A percentile compares a stretch with the other conserved stretches of the same genome.
phyloP scores from a whole-genome alignment of 2,888 invertebrate species.

The Oegoconia quadripuncta region DNA sequence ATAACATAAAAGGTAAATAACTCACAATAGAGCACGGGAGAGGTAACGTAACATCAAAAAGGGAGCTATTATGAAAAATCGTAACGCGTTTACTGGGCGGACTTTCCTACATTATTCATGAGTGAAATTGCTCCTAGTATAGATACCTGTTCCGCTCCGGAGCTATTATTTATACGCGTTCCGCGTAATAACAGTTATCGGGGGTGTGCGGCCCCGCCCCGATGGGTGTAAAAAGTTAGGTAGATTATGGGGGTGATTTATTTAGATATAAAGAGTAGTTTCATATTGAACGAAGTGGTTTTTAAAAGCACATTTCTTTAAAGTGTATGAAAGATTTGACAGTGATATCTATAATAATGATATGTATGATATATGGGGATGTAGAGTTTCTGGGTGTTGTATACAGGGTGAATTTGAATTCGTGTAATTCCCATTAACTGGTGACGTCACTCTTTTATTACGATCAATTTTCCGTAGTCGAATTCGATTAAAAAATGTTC shows the following conservation, averaged over 20 bases:
- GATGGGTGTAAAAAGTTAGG: slow-evolving; percentile 29
- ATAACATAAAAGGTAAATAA: slow-evolving; percentile 53
- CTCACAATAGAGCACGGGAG: slow-evolving; percentile 32
- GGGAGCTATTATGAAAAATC: slow-evolving; percentile 76
- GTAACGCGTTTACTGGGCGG: slow-evolving; percentile 74
- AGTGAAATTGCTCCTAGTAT: slow-evolving; percentile 58
- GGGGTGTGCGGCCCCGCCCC: slow-evolving; percentile 50
- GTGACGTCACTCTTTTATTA: too few relatives aligned
- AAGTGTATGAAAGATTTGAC: too few relatives aligned
- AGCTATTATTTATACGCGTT: slow-evolving; percentile 61
- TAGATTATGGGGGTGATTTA: slow-evolving; percentile 21
- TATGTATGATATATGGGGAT: too few relatives aligned
- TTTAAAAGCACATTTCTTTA: too few relatives aligned
- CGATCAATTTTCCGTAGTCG: too few relatives aligned
- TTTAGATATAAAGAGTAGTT: slow-evolving; percentile 4
- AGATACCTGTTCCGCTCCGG: slow-evolving; percentile 46
- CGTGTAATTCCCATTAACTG: too few relatives aligned
- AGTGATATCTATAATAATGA: too few relatives aligned
- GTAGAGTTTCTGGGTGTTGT: too few relatives aligned
- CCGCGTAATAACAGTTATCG: slow-evolving; percentile 50
- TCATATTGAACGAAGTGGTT: too few relatives aligned
- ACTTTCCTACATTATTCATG: slow-evolving; percentile 70
- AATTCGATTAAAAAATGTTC: too few relatives aligned
- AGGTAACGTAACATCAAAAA: slow-evolving; percentile 66
- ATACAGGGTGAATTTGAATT: too few relatives aligned